Evolutionary conservation across 2,888 invertebrate species (phyloP).

Genomic region (Epinotia nisella): DNA sequence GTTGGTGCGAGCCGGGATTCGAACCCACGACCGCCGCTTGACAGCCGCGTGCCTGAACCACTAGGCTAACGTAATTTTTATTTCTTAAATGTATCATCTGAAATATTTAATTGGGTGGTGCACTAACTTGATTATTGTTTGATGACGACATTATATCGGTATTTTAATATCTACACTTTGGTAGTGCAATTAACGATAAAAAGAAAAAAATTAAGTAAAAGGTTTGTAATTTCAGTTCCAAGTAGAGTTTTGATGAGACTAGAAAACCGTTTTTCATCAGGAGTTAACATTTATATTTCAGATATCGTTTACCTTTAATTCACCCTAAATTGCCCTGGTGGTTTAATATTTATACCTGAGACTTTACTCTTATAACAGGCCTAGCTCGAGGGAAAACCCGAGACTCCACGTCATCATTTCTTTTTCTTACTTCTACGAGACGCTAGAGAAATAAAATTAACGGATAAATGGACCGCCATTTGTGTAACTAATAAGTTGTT

Average conservation of each 20-base stretch:
- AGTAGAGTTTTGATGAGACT: neutral
- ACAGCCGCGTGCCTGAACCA: too few species aligned
- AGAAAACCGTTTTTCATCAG: neutral
- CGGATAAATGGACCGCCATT: constrained; percentile 56
- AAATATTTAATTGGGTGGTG: neutral
- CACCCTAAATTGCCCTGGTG: neutral
- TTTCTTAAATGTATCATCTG: too few species aligned
- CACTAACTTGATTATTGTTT: neutral
- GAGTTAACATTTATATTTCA: neutral
- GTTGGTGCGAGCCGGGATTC: too few species aligned
- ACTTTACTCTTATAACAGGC: constrained; percentile 17
- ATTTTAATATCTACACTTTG: neutral
- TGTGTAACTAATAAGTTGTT: constrained; percentile 58
- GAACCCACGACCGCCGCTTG: too few species aligned
- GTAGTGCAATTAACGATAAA: neutral
- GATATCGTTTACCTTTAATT: constrained; percentile 13
- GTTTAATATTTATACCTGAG: constrained; percentile 19
- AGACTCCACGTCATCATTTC: constrained; percentile 48
- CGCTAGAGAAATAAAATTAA: constrained; percentile 48
- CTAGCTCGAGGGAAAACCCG: constrained; percentile 38
- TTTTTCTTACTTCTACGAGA: constrained; percentile 39
- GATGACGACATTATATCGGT: too few species aligned
- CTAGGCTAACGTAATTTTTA: too few species aligned
- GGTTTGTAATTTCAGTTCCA: neutral
- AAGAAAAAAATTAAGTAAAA: neutral